Evolutionary conservation across 2,888 invertebrate genomes (phyloP), one percentile per base, ranked within the genome.

Genomic region (Mythimna albipuncta): DNA sequence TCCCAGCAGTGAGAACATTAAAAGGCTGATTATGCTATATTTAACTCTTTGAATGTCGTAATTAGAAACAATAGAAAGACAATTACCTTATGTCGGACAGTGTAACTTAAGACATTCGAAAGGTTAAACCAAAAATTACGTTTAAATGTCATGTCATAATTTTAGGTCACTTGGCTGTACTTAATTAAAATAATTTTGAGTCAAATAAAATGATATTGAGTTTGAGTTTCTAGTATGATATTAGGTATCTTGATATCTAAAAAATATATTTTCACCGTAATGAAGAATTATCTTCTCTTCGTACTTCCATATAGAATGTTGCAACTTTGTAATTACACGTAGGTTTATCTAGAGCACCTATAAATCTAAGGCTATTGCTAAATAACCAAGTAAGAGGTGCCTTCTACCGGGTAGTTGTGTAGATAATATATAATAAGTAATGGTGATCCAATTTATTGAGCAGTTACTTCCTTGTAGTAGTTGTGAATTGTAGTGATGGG

Each of bases 361-460:
- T 62, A 72, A 61, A 72, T 47, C 72, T 21, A 3, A n/a, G 6
- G 3, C 2, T 50, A 77, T 75, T 77, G 61, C 77, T 52, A 57
- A 69, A 77, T 62, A 35, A 0, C 11, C 1, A 16, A 62, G 62
- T 57, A 35, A 35, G 32, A 62, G 77, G 69, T 50, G 10, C 44
- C 6, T 52, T 26, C 38, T n/a, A 26, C 21, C 64, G 19, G 32
- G 77, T 41, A 76, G 59, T 54, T 0, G 41, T 47, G 32, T 1
- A 41, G 19, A 68, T 76, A 67, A 55, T 55, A 62, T 68, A 66
- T 66, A 55, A 63, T 21, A 72, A 59, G 47, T 68, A 19, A 61
- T 50, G 21, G 61, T 57, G 77, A 41, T 69, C 77, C 41, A 77
- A 75, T 75, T 75, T 69, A 69, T 35, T 7, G 55, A 75, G 50